A percentile compares a stretch with the other conserved stretches of the same genome.
Conservation (phyloP, 2,113 vertebrate genomes). For the Pavo muticus region DNA sequence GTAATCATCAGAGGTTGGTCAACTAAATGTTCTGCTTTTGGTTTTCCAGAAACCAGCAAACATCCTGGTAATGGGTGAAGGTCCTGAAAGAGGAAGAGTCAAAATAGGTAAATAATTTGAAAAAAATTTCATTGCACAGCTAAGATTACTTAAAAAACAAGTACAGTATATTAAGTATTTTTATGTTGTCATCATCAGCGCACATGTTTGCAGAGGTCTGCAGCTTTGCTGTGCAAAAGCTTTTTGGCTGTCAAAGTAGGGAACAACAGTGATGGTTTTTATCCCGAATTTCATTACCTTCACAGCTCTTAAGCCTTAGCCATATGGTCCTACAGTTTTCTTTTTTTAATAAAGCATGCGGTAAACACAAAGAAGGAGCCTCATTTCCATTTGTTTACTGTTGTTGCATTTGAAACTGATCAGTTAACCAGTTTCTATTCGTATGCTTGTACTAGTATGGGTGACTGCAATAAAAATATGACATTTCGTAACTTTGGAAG, state of each 20-base stretch:
- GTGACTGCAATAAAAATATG: background rate
- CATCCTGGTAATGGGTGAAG: slow-evolving; percentile 95
- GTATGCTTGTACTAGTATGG: background rate
- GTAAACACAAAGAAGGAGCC: background rate
- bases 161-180: background rate
- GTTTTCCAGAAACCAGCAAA: slow-evolving; percentile 92
- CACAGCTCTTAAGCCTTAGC: background rate
- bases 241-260: background rate
- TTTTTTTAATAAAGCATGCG: background rate
- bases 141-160: background rate
- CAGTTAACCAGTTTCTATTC: background rate
- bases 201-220: background rate
- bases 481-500: background rate
- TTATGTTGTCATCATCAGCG: background rate
- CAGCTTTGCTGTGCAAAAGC: background rate
- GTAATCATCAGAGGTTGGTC: background rate
- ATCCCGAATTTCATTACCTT: background rate
- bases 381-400: background rate
- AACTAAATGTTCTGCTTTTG: slow-evolving; percentile 73
- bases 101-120: slow-evolving; percentile 85
- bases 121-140: background rate
- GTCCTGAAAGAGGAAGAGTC: slow-evolving; percentile 91
- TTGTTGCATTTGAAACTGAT: background rate
- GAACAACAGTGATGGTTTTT: background rate
- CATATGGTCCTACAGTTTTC: background rate